Evolutionary conservation across 2,888 invertebrate species (phyloP).

Genomic region (Caenorhabditis imperialis): DNA sequence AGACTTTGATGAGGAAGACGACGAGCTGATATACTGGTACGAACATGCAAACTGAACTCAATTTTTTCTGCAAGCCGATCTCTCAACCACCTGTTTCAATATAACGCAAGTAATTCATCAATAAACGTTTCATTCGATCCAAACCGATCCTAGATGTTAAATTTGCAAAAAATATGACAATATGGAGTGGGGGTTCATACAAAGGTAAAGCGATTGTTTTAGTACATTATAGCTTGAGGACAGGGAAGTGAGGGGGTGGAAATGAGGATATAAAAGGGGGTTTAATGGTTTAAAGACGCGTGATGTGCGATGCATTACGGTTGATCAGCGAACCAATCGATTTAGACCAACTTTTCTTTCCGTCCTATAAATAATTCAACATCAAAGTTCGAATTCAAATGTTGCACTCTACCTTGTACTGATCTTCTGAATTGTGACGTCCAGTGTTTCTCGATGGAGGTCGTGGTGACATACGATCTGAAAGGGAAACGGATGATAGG

Average conservation of each 20-base stretch:
- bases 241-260: neutral
- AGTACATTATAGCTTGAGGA: conserved; percentile 25
- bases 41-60: conserved; percentile 42
- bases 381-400: neutral
- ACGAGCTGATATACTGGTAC: conserved; percentile 55
- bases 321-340: conserved; percentile 51
- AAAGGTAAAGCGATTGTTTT: conserved; percentile 26
- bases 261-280: too few relatives aligned
- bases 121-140: too few relatives aligned
- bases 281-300: conserved; percentile 50
- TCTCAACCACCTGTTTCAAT: neutral
- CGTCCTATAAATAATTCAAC: conserved; percentile 23
- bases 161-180: too few relatives aligned
- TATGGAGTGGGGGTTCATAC: too few relatives aligned
- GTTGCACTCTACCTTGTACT: conserved; percentile 14
- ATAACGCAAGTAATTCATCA: too few relatives aligned
- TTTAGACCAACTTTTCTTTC: conserved; percentile 52
- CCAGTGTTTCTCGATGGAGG: conserved; percentile 29
- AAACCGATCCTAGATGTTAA: too few relatives aligned
- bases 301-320: conserved; percentile 46
- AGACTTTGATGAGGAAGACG: conserved; percentile 45
- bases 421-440: conserved; percentile 38
- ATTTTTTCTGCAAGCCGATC: neutral
- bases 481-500: conserved; percentile 1
- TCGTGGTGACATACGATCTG: conserved; percentile 42